A percentile compares a stretch with the other conserved stretches of the same genome.
phyloP scores from a whole-genome alignment of 2,888 invertebrate species.

The Tridacna gigas region DNA sequence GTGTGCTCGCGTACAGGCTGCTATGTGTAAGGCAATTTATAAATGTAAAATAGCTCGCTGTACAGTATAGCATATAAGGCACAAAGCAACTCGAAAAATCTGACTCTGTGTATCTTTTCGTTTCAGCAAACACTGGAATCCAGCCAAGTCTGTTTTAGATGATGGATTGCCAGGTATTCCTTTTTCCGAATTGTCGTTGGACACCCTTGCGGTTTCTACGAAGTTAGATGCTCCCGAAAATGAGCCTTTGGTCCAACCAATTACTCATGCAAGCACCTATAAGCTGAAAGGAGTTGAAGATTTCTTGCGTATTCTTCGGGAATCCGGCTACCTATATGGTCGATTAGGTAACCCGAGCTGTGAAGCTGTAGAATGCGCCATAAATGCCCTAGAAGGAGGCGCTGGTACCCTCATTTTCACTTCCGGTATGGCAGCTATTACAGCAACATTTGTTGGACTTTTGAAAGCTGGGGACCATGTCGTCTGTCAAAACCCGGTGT shows the following conservation, averaged over 20 bases:
- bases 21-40: too few relatives aligned
- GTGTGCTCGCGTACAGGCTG: too few relatives aligned
- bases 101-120: too few relatives aligned
- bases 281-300: conserved; percentile 76
- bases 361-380: conserved; percentile 75
- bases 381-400: conserved; percentile 80
- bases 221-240: conserved; percentile 64
- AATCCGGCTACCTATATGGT: conserved; percentile 81
- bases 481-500: conserved; percentile 80
- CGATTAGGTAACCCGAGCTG: conserved; percentile 77
- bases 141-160: conserved; percentile 63
- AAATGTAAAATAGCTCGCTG: too few relatives aligned
- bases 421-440: conserved; percentile 83
- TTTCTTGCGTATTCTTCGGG: conserved; percentile 70
- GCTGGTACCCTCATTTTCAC: conserved; percentile 79
- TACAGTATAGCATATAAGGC: too few relatives aligned
- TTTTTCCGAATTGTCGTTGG: conserved; percentile 69
- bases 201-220: conserved; percentile 72
- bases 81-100: too few relatives aligned
- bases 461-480: conserved; percentile 84
- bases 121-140: conserved; percentile 67
- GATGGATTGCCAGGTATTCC: conserved; percentile 61
- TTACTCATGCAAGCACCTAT: conserved; percentile 80
- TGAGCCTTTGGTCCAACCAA: conserved; percentile 77
- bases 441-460: conserved; percentile 81